Evolutionary conservation across 1,140 invertebrate genomes (phyloP), one percentile per base, ranked within the genome.

Genomic region (Tetramorium parvispinum): DNA sequence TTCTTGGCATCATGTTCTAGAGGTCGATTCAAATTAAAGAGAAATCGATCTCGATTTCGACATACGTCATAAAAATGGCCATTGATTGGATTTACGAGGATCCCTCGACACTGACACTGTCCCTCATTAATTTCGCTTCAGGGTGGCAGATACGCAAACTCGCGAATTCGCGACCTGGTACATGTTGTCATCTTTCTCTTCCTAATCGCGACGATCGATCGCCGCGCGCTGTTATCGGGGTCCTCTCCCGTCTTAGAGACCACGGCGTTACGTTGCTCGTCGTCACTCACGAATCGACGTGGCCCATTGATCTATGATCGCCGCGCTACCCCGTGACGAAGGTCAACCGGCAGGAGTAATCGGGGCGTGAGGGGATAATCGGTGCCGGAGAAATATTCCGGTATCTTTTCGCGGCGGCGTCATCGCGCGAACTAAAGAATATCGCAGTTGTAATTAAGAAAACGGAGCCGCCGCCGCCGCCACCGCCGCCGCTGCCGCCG

Each of bases 361-460:
- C 32, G n/a, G 51, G 21, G 4, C 51, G 70, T 4, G 59, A 51
- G 66, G 85, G 88, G 85, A 85, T 89, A 89, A 87, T 90, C 79
- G 68, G 57, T 65, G 91, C 18, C 27, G 32, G 77, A 59, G 83
- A 75, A 86, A 92, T 89, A 91, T 93, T 91, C 91, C 89, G 91
- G 91, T 93, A 93, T 94, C 93, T 95, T 95, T 94, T 94, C 95
- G 92, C 94, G 91, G 70, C 94, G 94, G 92, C 94, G 94, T 94
- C 95, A 94, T 95, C 93, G 92, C 93, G 94, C 93, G 91, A 93
- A 95, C 95, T 95, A 95, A 95, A 94, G 94, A 95, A 95, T 94
- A 95, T 93, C 93, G 93, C 93, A 92, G 94, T 93, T 93, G 94
- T 95, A 95, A 95, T 95, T 95, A 95, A 95, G 94, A 95, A 95